Conservation (phyloP, 1,140 invertebrate species). For the Euwallacea similis region DNA sequence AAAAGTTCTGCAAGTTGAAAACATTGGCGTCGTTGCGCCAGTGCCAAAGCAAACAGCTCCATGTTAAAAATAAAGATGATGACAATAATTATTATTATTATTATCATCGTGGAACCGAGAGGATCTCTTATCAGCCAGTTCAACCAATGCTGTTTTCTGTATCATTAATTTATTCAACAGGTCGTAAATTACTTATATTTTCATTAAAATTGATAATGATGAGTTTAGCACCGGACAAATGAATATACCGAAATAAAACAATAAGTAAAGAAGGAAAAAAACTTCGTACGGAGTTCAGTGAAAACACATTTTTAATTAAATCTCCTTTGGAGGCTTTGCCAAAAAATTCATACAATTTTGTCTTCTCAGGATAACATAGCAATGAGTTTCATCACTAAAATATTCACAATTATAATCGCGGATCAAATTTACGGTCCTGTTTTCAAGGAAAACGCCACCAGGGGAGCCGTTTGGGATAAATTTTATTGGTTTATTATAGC, state of each 20-base stretch:
- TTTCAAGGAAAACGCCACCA: constrained; percentile 11
- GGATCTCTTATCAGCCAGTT: constrained; percentile 8
- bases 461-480: constrained; percentile 6
- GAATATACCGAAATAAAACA: neutral
- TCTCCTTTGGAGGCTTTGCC: neutral
- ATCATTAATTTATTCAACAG: neutral
- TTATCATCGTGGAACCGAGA: constrained; percentile 12
- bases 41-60: constrained; percentile 14
- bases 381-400: neutral
- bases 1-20: neutral
- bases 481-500: constrained; percentile 1
- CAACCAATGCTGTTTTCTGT: constrained; percentile 2
- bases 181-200: constrained; percentile 11
- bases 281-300: neutral
- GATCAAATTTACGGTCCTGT: constrained; percentile 6
- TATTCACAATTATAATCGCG: constrained; percentile 7
- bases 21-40: constrained; percentile 1
- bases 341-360: neutral
- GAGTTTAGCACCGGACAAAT: too few species aligned
- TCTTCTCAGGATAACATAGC: neutral
- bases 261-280: neutral
- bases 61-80: constrained; percentile 21
- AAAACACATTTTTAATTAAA: neutral
- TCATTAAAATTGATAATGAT: neutral
- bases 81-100: neutral